Percentiles rank a stretch among this genome's conserved stretches.
Conservation (phyloP, 2,888 invertebrate species). For the Drosophila siamana region DNA sequence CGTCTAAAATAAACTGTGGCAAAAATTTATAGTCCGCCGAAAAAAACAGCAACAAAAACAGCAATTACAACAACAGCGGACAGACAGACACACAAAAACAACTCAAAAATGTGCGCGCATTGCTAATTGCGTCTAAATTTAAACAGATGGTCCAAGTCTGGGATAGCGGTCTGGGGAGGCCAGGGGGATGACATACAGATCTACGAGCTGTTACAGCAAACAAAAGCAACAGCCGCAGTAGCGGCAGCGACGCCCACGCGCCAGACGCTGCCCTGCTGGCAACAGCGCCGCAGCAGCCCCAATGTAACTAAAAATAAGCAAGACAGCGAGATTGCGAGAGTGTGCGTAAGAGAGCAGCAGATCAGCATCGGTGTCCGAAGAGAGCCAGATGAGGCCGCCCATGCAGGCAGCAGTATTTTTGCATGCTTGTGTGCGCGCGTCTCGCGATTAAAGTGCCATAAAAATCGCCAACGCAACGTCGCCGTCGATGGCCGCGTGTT, state of each 20-base stretch:
- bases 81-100: slow-evolving; percentile 32
- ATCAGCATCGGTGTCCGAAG: neutral
- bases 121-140: slow-evolving; percentile 77
- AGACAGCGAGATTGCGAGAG: slow-evolving; percentile 20
- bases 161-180: neutral
- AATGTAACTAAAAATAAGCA: slow-evolving; percentile 73
- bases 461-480: slow-evolving; percentile 69
- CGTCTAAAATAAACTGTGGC: slow-evolving; percentile 76
- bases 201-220: slow-evolving; percentile 41
- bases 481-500: slow-evolving; percentile 30
- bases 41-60: slow-evolving; percentile 33
- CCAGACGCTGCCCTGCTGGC: slow-evolving; percentile 63
- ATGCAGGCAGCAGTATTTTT: slow-evolving; percentile 17
- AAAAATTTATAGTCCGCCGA: slow-evolving; percentile 68
- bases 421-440: slow-evolving; percentile 47
- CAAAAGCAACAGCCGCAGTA: slow-evolving; percentile 34
- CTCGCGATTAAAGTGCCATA: slow-evolving; percentile 77
- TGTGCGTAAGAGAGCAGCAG: slow-evolving; percentile 19
- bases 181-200: slow-evolving; percentile 1
- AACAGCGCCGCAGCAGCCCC: slow-evolving; percentile 50
- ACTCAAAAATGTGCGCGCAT: slow-evolving; percentile 74
- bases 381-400: slow-evolving; percentile 19
- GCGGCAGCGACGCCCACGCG: slow-evolving; percentile 70
- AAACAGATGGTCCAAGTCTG: slow-evolving; percentile 48
- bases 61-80: slow-evolving; percentile 1